A percentile compares a stretch with the other conserved stretches of the same genome.
These are phyloP conservation scores for Lapara coniferarum DNA, from an alignment of 2,888 invertebrate genomes.

Conservation along the genomic window DNA sequence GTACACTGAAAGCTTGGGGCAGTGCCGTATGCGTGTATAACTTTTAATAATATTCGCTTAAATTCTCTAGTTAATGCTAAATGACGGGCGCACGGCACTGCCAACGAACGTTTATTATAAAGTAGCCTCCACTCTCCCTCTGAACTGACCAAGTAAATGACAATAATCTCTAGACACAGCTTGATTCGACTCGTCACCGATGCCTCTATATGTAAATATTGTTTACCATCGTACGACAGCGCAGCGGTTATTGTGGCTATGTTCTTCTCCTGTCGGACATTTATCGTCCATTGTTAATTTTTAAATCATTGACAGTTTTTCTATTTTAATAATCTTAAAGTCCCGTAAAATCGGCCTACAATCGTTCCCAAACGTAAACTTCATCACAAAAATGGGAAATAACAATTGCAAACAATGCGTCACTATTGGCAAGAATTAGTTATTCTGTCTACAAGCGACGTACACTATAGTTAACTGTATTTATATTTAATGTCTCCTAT, in stretches of 20 bases:
- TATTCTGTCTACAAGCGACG: neutral
- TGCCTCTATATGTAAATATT: constrained; percentile 6
- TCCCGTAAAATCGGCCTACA: constrained; percentile 10
- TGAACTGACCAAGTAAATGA: constrained; percentile 79
- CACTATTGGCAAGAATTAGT: neutral
- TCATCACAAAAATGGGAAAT: neutral
- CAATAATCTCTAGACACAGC: constrained; percentile 80
- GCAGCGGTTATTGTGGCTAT: constrained; percentile 13
- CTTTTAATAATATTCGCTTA: constrained; percentile 46
- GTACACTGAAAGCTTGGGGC: constrained; percentile 44
- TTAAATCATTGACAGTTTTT: neutral
- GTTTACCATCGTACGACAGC: constrained; percentile 18
- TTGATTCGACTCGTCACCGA: constrained; percentile 59
- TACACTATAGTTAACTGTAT: neutral
- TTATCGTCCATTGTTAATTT: neutral
- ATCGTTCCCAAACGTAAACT: neutral
- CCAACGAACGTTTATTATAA: constrained; percentile 39
- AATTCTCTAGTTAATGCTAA: constrained; percentile 48
- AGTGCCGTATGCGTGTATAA: constrained; percentile 46
- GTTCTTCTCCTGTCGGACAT: neutral
- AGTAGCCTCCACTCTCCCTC: constrained; percentile 57
- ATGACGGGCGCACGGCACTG: constrained; percentile 44
- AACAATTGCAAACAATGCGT: neutral
- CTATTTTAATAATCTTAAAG: neutral
- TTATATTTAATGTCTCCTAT: neutral